Evolutionary conservation across 2,797 vertebrate genomes (phyloP), one percentile per base, ranked within the genome.

Genomic region (Pteronotus mesoamericanus): DNA sequence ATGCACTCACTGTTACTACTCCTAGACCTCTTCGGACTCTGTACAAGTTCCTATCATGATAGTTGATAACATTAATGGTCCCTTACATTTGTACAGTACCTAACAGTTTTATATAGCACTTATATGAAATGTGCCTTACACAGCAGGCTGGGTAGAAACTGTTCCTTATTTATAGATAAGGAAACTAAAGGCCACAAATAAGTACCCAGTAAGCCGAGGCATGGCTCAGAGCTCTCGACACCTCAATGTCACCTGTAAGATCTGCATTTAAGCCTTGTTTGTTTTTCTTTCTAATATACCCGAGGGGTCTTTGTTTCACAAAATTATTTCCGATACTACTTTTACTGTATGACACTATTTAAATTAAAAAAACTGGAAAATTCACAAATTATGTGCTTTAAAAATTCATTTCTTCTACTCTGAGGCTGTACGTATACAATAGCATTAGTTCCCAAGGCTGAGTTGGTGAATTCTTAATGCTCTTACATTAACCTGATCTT

Each of bases 261-360:
- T 29, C 59, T 57, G 29, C 15, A 64, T 9, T 32, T 64, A 86
- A 93, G 53, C 7, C 68, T 83, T 53, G 21, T n/a, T 75, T 74
- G 26, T n/a, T 21, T n/a, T 8, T 18, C 11, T 16, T 32, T 46
- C 34, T 51, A 10, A 57, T 83, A 16, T 6, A 46, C 44, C 22
- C 57, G 87, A 68, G 39, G 26, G 5, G 72, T 26, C 71, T 96
- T 96, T 96, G 88, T 85, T 87, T 71, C 32, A 94, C 72, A 89
- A 88, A 80, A 78, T 24, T 68, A 29, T 68, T 79, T 79, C 71
- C 37, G 71, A 68, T 14, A 39, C 34, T 37, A 72, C 3, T 74
- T 71, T 80, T 57, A 91, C 26, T 42, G 14, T 59, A 44, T 51
- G 44, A 59, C 59, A 51, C 51, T 74, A 39, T 37, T 84, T 55